These are phyloP conservation scores for Catamblyrhynchus diadema DNA, from an alignment of 2,797 vertebrate species.

Conservation along the genomic window DNA sequence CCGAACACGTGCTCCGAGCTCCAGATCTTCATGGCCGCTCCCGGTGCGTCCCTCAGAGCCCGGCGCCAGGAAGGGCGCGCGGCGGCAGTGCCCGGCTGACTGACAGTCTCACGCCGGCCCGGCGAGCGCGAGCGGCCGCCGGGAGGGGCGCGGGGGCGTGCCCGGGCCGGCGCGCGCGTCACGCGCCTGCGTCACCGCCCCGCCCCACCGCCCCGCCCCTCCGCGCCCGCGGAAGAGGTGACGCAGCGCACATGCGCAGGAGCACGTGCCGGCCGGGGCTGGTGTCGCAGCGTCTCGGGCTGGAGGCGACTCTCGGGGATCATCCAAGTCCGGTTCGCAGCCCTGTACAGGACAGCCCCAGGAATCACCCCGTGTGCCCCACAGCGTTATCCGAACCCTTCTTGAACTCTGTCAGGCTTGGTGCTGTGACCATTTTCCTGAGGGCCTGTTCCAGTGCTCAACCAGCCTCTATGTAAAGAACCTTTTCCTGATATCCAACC, in stretches of 20 bases:
- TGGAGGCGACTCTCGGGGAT: fast-evolving
- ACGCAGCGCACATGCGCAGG: neutral
- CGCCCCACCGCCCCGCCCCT: neutral
- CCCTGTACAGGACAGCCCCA: neutral
- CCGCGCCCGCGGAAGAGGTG: fast-evolving
- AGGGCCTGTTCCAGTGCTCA: neutral
- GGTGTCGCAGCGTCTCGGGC: fast-evolving
- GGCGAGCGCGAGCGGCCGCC: no score
- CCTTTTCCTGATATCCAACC: neutral
- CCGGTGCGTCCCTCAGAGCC: neutral
- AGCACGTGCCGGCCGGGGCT: fast-evolving
- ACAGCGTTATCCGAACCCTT: neutral
- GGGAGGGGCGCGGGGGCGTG: neutral
- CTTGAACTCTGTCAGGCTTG: neutral
- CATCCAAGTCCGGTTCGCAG: fast-evolving
- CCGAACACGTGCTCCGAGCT: conserved; percentile 79
- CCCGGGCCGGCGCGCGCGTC: neutral
- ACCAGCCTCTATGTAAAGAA: fast-evolving
- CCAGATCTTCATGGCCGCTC: conserved; percentile 75
- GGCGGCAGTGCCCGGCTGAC: neutral
- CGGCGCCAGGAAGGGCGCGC: neutral
- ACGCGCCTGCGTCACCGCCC: neutral
- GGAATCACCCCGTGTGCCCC: neutral
- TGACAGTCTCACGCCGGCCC: neutral
- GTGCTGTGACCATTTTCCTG: neutral